Percentiles rank a stretch among this genome's conserved stretches.
These are phyloP conservation scores for Salminus brasiliensis DNA, from an alignment of 2,113 vertebrate species.

Conservation along the genomic window DNA sequence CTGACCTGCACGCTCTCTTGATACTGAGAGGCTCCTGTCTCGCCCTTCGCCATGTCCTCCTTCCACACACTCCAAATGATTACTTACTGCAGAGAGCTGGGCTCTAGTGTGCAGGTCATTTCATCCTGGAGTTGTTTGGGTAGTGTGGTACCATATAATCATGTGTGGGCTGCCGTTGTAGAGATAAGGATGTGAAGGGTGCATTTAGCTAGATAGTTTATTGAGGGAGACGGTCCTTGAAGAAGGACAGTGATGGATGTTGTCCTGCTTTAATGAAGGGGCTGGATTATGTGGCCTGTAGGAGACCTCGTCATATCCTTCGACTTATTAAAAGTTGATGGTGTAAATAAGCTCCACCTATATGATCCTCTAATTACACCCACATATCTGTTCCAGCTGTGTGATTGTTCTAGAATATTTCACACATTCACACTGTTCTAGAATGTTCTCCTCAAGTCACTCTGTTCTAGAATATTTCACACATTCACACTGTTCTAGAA, in stretches of 20 bases:
- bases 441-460: too few species aligned
- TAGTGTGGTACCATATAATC: constrained; percentile 38
- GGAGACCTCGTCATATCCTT: too few species aligned
- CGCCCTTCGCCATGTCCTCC: constrained; percentile 32
- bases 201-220: constrained; percentile 34
- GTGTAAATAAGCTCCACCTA: not conserved
- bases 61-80: constrained; percentile 45
- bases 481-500: too few species aligned
- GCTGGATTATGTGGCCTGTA: not conserved
- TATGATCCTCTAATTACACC: not conserved
- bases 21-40: constrained; percentile 21
- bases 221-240: not conserved
- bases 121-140: constrained; percentile 31
- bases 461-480: too few species aligned
- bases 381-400: not conserved
- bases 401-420: too few species aligned
- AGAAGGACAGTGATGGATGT: too few species aligned
- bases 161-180: constrained; percentile 34
- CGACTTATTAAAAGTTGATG: not conserved
- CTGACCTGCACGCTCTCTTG: constrained; percentile 29
- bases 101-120: constrained; percentile 3
- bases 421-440: too few species aligned
- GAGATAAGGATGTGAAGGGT: constrained; percentile 15
- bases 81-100: constrained; percentile 37
- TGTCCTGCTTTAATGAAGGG: not conserved